Conservation (phyloP, 1,140 invertebrate genomes). For the Phortica variegata region DNA sequence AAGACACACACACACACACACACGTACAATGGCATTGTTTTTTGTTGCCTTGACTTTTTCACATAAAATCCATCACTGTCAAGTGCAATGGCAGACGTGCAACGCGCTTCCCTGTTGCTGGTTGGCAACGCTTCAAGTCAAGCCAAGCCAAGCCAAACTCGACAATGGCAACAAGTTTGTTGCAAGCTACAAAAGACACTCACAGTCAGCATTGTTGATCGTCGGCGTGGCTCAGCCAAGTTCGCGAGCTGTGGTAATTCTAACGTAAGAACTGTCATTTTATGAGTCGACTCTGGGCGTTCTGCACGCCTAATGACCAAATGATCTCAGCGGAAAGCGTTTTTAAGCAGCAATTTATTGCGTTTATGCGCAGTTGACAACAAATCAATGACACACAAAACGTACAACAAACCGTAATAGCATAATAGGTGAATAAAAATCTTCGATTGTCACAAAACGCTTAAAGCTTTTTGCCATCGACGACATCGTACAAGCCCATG, state of each 20-base stretch:
- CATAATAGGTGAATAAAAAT: constrained; percentile 6
- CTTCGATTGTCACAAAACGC: constrained; percentile 19
- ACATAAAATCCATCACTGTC: constrained; percentile 53
- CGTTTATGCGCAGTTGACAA: background rate
- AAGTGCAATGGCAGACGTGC: constrained; percentile 18
- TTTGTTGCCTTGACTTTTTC: constrained; percentile 41
- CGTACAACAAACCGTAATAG: too few species aligned
- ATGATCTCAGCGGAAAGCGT: background rate
- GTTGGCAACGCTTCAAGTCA: too few species aligned
- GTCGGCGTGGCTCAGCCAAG: too few species aligned
- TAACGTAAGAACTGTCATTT: too few species aligned
- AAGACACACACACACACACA: constrained; percentile 5
- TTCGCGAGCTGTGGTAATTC: too few species aligned
- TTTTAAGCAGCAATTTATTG: constrained; percentile 13
- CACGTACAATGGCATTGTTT: constrained; percentile 15
- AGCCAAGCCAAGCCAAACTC: background rate
- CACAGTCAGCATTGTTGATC: background rate
- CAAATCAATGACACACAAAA: too few species aligned
- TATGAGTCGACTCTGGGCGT: too few species aligned
- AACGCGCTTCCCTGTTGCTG: background rate
- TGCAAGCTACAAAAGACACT: background rate
- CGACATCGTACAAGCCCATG: too few species aligned
- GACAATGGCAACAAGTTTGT: background rate
- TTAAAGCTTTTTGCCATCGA: constrained; percentile 5
- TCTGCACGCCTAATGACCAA: too few species aligned